Evolutionary conservation across 2,888 invertebrate species (phyloP).

Genomic region (Drosophila macrospina): DNA sequence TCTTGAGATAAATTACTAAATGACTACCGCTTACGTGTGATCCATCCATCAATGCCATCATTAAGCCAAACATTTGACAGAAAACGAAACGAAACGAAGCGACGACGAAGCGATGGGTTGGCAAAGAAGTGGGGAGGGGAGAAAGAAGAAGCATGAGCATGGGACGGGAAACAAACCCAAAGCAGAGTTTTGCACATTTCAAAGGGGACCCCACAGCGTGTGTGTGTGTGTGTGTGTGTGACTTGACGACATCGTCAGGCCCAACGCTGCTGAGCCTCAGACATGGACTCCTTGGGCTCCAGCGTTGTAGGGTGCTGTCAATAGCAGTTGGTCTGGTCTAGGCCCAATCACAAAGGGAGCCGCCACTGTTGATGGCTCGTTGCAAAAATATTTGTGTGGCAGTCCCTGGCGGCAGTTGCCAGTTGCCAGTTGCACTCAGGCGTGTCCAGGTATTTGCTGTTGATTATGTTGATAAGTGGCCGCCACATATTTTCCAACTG

Average conservation of each 20-base stretch:
- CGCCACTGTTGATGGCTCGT: conserved; percentile 35
- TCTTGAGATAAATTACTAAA: conserved; percentile 79
- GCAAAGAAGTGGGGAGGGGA: conserved; percentile 7
- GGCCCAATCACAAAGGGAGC: conserved; percentile 57
- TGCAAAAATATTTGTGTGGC: conserved; percentile 51
- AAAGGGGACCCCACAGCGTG: conserved; percentile 68
- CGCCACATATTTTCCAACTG: conserved; percentile 75
- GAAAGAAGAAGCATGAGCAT: neutral
- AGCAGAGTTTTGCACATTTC: conserved; percentile 22
- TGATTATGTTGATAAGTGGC: conserved; percentile 80
- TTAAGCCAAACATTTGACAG: conserved; percentile 82
- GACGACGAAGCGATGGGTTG: conserved; percentile 27
- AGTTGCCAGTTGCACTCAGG: conserved; percentile 65
- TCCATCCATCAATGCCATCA: conserved; percentile 82
- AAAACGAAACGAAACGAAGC: conserved; percentile 53
- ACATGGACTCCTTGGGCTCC: conserved; percentile 37
- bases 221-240: conserved; percentile 51
- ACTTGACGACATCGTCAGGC: conserved; percentile 45
- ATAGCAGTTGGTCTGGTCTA: conserved; percentile 20
- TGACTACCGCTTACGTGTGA: conserved; percentile 81
- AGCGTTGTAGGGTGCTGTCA: conserved; percentile 66
- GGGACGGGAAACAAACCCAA: conserved; percentile 12
- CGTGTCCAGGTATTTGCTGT: conserved; percentile 80
- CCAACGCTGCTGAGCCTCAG: conserved; percentile 33
- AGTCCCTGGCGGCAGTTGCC: conserved; percentile 19